phyloP scores from a whole-genome alignment of 1,140 invertebrate species.

The Drosophila pandora region DNA sequence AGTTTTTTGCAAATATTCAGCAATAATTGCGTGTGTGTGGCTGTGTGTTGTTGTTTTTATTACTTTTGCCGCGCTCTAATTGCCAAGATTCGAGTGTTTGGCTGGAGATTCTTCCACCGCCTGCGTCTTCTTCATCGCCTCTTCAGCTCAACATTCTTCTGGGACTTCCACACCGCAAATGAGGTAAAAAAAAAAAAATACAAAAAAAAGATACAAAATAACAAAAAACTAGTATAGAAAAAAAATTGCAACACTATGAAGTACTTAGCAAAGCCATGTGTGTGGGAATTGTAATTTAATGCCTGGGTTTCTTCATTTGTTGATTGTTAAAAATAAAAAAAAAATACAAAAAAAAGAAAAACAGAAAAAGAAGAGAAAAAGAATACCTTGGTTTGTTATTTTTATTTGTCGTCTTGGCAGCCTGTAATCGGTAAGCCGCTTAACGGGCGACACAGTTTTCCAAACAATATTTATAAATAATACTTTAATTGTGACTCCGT shows the following conservation, averaged over 20 bases:
- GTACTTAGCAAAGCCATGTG: conserved; percentile 4
- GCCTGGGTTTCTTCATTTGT: conserved; percentile 25
- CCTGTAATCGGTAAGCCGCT: conserved; percentile 42
- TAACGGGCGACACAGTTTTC: conserved; percentile 60
- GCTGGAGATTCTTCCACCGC: conserved; percentile 27
- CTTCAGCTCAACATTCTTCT: conserved; percentile 14
- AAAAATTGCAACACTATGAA: conserved; percentile 18
- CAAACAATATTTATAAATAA: conserved; percentile 36
- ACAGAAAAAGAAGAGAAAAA: neutral
- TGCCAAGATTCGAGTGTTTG: conserved; percentile 42
- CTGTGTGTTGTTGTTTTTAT: conserved; percentile 34
- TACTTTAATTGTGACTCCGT: conserved; percentile 36
- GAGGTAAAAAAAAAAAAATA: conserved; percentile 57
- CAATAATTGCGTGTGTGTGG: conserved; percentile 56
- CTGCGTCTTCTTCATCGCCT: conserved; percentile 15
- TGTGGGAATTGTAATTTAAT: conserved; percentile 39
- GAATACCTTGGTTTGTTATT: conserved; percentile 36
- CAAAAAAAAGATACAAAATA: neutral
- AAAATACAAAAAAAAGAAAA: neutral
- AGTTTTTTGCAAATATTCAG: conserved; percentile 30
- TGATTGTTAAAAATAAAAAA: neutral
- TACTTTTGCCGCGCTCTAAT: conserved; percentile 45
- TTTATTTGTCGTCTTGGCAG: conserved; percentile 39
- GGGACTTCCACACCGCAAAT: conserved; percentile 68
- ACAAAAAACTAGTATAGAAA: conserved; percentile 1